Evolutionary conservation across 2,797 vertebrate genomes (phyloP).

Genomic region (Acipenser transmontanus): DNA sequence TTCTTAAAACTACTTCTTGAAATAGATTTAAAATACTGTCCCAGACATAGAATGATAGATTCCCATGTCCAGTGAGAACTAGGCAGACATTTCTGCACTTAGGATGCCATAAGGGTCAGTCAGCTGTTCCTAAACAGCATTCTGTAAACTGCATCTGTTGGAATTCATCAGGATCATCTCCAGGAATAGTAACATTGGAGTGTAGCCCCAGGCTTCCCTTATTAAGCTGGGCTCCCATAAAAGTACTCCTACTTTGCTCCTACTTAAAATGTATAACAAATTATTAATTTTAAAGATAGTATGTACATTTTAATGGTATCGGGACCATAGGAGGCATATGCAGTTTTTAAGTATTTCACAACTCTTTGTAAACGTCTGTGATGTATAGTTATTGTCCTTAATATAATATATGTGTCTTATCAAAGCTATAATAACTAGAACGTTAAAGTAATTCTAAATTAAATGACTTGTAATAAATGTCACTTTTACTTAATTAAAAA

Average conservation of each 20-base stretch:
- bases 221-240: slow-evolving; percentile 73
- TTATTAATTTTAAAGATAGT: neutral
- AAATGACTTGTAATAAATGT: no score
- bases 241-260: slow-evolving; percentile 27
- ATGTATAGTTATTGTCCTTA: no score
- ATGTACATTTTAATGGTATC: no score
- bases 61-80: neutral
- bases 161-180: slow-evolving; percentile 76
- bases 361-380: no score
- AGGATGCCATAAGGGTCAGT: slow-evolving; percentile 19
- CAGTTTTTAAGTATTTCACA: no score
- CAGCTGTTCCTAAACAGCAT: slow-evolving; percentile 63
- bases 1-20: no score
- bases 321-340: no score
- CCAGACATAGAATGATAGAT: neutral
- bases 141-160: slow-evolving; percentile 84
- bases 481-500: no score
- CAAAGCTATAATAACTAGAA: no score
- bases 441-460: no score
- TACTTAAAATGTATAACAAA: neutral
- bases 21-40: no score
- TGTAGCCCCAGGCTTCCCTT: slow-evolving; percentile 68
- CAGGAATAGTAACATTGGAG: slow-evolving; percentile 81
- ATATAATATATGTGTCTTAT: no score
- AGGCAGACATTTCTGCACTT: neutral